phyloP scores from a whole-genome alignment of 2,113 vertebrate genomes.

The Larimichthys polyactis region DNA sequence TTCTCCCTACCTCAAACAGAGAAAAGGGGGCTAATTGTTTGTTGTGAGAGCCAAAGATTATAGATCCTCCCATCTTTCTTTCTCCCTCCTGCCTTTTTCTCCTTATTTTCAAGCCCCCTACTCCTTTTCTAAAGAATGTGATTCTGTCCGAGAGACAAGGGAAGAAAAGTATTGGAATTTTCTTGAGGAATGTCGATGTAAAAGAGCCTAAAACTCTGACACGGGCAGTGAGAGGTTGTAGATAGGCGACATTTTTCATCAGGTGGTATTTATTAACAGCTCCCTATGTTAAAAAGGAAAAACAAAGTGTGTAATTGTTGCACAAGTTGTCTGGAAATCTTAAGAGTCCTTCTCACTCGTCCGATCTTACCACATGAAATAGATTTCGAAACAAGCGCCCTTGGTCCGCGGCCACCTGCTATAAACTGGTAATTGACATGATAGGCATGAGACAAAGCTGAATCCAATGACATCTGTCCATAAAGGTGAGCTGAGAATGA shows the following conservation, averaged over 20 bases:
- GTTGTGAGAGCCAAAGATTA: slow-evolving; percentile 88
- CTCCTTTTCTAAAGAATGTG: slow-evolving; percentile 76
- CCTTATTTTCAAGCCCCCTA: slow-evolving; percentile 52
- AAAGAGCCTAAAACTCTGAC: slow-evolving; percentile 57
- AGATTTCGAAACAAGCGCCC: slow-evolving; percentile 35
- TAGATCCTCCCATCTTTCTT: slow-evolving; percentile 80
- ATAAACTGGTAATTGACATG: slow-evolving; percentile 50
- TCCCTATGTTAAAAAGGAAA: neutral
- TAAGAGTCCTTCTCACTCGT: slow-evolving; percentile 1
- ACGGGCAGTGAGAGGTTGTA: slow-evolving; percentile 24
- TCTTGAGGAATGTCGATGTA: slow-evolving; percentile 62
- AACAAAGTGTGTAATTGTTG: neutral
- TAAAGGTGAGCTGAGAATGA: slow-evolving; percentile 67
- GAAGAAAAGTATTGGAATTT: slow-evolving; percentile 77
- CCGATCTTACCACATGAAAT: slow-evolving; percentile 8
- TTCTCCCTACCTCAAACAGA: slow-evolving; percentile 77
- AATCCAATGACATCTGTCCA: slow-evolving; percentile 65
- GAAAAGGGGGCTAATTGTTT: slow-evolving; percentile 88
- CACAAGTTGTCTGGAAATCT: neutral
- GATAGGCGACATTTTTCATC: slow-evolving; percentile 5
- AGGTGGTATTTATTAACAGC: slow-evolving; percentile 2
- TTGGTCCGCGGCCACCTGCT: slow-evolving; percentile 52
- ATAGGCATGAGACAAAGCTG: slow-evolving; percentile 58
- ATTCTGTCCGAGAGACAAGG: slow-evolving; percentile 74
- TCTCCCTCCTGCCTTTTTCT: slow-evolving; percentile 66